Evolutionary conservation across 1,140 invertebrate species (phyloP).

Genomic region (Zaprionus africanus): DNA sequence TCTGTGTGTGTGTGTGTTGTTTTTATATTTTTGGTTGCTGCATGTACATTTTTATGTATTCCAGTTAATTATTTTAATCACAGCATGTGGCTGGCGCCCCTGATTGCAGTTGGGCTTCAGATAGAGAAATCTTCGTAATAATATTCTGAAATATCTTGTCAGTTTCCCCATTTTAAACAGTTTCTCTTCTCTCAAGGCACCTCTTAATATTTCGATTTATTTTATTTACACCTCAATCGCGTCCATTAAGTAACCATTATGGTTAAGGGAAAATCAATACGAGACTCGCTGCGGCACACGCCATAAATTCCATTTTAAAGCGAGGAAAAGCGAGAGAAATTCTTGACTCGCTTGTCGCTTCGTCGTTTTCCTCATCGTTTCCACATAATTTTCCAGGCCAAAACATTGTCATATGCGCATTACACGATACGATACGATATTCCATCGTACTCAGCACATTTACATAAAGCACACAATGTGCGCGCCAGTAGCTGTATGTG

Average conservation of each 20-base stretch:
- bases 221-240: slow-evolving; percentile 29
- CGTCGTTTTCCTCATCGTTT: slow-evolving; percentile 59
- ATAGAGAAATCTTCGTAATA: neutral
- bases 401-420: slow-evolving; percentile 39
- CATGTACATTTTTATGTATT: slow-evolving; percentile 62
- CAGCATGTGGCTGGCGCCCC: slow-evolving; percentile 39
- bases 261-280: slow-evolving; percentile 40
- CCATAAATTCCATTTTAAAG: slow-evolving; percentile 36
- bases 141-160: neutral
- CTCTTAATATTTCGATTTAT: slow-evolving; percentile 23
- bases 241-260: slow-evolving; percentile 12
- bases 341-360: slow-evolving; percentile 36
- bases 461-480: slow-evolving; percentile 39
- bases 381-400: slow-evolving; percentile 55
- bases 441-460: slow-evolving; percentile 29
- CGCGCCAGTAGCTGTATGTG: neutral
- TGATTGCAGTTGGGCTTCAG: neutral
- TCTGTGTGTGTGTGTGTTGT: slow-evolving; percentile 15
- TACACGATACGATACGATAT: slow-evolving; percentile 26
- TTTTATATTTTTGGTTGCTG: slow-evolving; percentile 9
- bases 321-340: slow-evolving; percentile 15
- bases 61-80: slow-evolving; percentile 74
- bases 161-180: neutral
- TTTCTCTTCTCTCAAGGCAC: neutral
- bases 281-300: neutral